Percentiles rank a stretch among this genome's conserved stretches.
Conservation (phyloP, 2,888 invertebrate species). For the Erebia palarica region DNA sequence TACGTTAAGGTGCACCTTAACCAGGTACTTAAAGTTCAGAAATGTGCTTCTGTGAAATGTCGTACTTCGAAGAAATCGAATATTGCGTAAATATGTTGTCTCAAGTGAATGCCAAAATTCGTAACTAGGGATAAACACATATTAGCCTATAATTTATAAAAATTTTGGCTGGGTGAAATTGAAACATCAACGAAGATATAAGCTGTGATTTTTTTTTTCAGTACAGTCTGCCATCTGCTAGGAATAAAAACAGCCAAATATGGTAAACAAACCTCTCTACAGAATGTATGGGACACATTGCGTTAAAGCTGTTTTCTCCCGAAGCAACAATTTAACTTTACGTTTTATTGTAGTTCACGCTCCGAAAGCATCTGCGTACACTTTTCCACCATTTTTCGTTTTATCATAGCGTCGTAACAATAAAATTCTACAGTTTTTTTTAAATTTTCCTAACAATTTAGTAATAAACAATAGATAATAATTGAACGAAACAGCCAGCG, state of each 20-base stretch:
- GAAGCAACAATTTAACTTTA: slow-evolving; percentile 14
- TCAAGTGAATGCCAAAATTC: no score
- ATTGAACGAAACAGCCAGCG: background rate
- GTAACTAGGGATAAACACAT: no score
- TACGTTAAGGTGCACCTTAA: no score
- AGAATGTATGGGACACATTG: background rate
- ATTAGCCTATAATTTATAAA: no score
- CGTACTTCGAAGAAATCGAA: no score
- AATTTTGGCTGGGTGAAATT: background rate
- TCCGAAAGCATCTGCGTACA: background rate
- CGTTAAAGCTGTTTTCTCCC: background rate
- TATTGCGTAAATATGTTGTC: no score
- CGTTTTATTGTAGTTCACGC: slow-evolving; percentile 8
- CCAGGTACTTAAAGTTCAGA: no score
- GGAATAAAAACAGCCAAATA: slow-evolving; percentile 7
- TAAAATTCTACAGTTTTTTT: background rate
- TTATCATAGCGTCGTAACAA: slow-evolving; percentile 1
- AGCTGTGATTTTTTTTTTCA: background rate
- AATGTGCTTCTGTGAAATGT: no score
- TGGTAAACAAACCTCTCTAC: background rate
- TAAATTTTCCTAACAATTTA: slow-evolving; percentile 1
- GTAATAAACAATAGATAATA: background rate
- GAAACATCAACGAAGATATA: background rate
- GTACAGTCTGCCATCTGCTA: background rate
- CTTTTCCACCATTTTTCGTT: slow-evolving; percentile 1